phyloP scores from a whole-genome alignment of 1,140 invertebrate species.

The Hypsibius dujardini region DNA sequence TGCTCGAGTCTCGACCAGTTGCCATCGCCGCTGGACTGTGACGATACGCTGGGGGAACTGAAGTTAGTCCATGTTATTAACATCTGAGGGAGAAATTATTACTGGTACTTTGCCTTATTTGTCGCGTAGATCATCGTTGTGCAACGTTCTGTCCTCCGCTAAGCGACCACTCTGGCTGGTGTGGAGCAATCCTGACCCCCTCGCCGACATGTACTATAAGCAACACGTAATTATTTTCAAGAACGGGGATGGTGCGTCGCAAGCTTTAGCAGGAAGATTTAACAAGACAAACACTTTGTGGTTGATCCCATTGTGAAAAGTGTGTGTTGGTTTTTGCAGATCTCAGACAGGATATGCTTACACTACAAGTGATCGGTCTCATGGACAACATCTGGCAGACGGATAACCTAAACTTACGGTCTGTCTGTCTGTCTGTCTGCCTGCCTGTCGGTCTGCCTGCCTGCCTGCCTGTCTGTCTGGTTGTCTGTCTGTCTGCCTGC shows the following conservation, averaged over 20 bases:
- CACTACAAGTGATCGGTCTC: constrained; percentile 77
- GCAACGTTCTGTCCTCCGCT: constrained; percentile 87
- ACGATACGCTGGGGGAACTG: constrained; percentile 40
- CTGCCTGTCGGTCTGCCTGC: no score
- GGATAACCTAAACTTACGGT: constrained; percentile 66
- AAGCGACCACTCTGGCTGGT: constrained; percentile 83
- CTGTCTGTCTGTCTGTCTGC: constrained; percentile 17
- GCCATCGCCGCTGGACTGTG: constrained; percentile 7
- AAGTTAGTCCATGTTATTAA: constrained; percentile 25
- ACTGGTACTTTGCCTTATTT: no score
- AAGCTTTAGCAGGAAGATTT: neutral
- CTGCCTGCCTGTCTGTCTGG: no score
- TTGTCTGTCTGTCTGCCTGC: no score
- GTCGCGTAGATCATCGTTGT: no score
- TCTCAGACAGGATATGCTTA: constrained; percentile 89
- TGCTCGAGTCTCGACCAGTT: neutral
- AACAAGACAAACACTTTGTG: neutral
- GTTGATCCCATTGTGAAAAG: neutral
- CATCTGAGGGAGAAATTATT: constrained; percentile 18
- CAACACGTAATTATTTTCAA: constrained; percentile 63
- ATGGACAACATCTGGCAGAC: constrained; percentile 92
- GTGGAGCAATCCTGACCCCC: constrained; percentile 72
- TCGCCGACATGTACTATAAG: constrained; percentile 34
- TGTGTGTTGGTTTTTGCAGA: constrained; percentile 35
- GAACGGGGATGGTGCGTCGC: constrained; percentile 62